These are phyloP conservation scores for Vesta saturnalis DNA, from an alignment of 2,888 invertebrate species.

Conservation along the genomic window DNA sequence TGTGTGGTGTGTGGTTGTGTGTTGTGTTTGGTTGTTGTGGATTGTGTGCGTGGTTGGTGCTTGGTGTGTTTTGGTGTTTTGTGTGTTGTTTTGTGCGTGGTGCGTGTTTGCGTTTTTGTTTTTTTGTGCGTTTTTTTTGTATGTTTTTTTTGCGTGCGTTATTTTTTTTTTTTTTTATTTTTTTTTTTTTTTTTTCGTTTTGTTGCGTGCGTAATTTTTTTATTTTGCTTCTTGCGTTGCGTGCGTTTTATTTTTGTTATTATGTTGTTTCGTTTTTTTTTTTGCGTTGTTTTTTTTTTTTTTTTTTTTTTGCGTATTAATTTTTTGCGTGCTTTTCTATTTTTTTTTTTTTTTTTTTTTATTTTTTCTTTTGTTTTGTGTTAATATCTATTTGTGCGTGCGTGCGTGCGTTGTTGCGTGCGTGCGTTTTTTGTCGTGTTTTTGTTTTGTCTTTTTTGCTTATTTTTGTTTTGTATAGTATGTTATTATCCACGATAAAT, in stretches of 20 bases:
- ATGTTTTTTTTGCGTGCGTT: neutral
- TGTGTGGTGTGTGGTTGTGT: no score
- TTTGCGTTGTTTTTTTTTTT: constrained; percentile 4
- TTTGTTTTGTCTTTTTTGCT: no score
- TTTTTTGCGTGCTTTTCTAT: neutral
- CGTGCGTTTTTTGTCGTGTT: no score
- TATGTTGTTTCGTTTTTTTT: neutral
- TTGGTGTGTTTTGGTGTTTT: no score
- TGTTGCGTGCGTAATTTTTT: neutral
- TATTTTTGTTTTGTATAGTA: constrained; percentile 2
- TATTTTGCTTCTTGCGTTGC: neutral
- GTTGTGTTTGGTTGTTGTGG: no score
- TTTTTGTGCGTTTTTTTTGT: neutral
- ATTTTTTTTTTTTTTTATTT: neutral
- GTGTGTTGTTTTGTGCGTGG: no score
- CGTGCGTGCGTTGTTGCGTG: no score
- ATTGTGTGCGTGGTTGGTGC: no score
- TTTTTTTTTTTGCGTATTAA: neutral
- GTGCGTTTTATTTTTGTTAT: neutral
- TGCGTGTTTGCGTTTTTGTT: neutral
- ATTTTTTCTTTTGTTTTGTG: constrained; percentile 1
- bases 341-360: constrained; percentile 6
- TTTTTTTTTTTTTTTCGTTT: constrained; percentile 9
- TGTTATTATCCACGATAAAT: neutral
- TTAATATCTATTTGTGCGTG: neutral